A percentile compares a stretch with the other conserved stretches of the same genome.
phyloP scores from a whole-genome alignment of 2,888 invertebrate genomes.

The Palloptera scutellata region DNA sequence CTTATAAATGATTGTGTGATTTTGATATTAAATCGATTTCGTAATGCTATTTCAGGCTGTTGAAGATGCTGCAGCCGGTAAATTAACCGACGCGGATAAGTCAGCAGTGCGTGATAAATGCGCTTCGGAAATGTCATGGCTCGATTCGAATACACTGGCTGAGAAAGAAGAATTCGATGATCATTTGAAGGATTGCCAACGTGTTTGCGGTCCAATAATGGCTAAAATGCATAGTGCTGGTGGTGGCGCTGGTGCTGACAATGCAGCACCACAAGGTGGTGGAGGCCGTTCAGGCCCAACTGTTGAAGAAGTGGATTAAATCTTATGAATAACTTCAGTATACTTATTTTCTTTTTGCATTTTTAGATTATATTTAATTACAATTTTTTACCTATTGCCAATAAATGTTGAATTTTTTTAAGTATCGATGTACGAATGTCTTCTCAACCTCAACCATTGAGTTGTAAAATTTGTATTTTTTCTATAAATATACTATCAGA shows the following conservation, averaged over 20 bases:
- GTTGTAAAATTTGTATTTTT: too few species aligned
- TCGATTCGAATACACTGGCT: slow-evolving; percentile 81
- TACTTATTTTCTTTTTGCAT: slow-evolving; percentile 13
- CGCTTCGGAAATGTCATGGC: slow-evolving; percentile 77
- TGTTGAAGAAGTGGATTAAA: slow-evolving; percentile 76
- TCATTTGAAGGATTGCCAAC: slow-evolving; percentile 78
- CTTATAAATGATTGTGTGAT: too few species aligned
- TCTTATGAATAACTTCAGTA: neutral
- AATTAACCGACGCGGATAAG: slow-evolving; percentile 77
- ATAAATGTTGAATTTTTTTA: neutral
- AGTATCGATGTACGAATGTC: neutral
- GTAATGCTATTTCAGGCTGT: slow-evolving; percentile 67
- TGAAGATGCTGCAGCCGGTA: slow-evolving; percentile 71
- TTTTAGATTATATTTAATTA: slow-evolving; percentile 22
- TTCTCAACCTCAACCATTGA: too few species aligned
- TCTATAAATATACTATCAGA: too few species aligned
- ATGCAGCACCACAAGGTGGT: slow-evolving; percentile 70
- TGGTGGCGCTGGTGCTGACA: slow-evolving; percentile 70
- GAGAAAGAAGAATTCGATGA: slow-evolving; percentile 81
- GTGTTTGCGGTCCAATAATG: slow-evolving; percentile 81
- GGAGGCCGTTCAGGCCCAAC: slow-evolving; percentile 68
- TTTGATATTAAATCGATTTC: slow-evolving; percentile 7
- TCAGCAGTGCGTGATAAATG: slow-evolving; percentile 74
- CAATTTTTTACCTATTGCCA: slow-evolving; percentile 17
- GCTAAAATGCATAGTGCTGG: slow-evolving; percentile 77